Evolutionary conservation across 2,797 vertebrate genomes (phyloP).

Genomic region (Pangasius krempfi): DNA sequence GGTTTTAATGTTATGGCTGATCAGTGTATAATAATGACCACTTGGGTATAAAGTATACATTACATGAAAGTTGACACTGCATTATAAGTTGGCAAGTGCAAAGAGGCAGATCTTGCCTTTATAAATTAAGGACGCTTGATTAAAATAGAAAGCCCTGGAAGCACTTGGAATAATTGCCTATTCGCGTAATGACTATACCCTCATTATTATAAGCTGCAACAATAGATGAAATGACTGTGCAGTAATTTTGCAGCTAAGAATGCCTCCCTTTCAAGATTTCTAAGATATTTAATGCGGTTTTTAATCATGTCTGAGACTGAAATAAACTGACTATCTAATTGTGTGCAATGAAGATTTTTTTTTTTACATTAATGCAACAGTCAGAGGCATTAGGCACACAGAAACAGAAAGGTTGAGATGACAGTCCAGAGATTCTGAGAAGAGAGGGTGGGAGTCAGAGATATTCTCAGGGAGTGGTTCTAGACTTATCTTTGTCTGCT

Average conservation of each 20-base stretch:
- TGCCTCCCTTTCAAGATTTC: slow-evolving; percentile 16
- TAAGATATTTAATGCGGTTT: not conserved
- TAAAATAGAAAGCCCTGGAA: slow-evolving; percentile 41
- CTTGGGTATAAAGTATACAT: not conserved
- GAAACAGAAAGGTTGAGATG: slow-evolving; percentile 3
- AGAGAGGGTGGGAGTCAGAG: slow-evolving; percentile 49
- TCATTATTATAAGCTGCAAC: slow-evolving; percentile 31
- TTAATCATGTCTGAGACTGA: slow-evolving; percentile 15
- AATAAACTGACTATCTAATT: slow-evolving; percentile 13
- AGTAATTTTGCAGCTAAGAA: slow-evolving; percentile 14
- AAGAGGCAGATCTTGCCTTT: not conserved
- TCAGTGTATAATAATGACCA: not conserved
- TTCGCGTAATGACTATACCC: slow-evolving; percentile 37
- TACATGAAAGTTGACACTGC: not conserved
- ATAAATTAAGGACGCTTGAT: not conserved
- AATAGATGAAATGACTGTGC: slow-evolving; percentile 32
- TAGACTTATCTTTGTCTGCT: slow-evolving; percentile 66
- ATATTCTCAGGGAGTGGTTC: slow-evolving; percentile 70
- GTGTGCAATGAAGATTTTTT: not conserved
- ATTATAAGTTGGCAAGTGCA: not conserved
- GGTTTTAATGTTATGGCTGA: too few species aligned
- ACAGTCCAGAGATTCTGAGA: slow-evolving; percentile 30
- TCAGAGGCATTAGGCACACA: not conserved
- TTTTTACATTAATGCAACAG: slow-evolving; percentile 19
- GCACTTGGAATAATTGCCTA: slow-evolving; percentile 41